These are phyloP conservation scores for Mareca strepera DNA, from an alignment of 2,797 vertebrate species.

Conservation along the genomic window DNA sequence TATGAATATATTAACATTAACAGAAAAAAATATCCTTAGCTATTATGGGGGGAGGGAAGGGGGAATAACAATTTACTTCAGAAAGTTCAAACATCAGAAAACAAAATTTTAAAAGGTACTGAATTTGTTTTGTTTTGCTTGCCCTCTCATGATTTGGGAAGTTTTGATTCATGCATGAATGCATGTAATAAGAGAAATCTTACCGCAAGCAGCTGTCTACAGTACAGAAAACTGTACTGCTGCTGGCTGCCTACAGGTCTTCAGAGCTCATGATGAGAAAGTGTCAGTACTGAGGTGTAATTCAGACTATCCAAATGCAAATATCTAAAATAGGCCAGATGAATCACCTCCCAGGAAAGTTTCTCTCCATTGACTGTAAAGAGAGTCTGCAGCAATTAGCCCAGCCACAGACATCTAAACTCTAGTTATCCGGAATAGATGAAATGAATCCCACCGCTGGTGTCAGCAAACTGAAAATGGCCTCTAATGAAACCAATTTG, in stretches of 20 bases:
- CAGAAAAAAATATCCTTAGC: neutral
- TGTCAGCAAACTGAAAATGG: constrained; percentile 21
- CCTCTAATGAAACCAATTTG: neutral
- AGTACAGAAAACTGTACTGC: neutral
- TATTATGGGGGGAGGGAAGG: neutral
- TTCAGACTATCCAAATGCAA: neutral
- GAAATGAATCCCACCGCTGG: neutral
- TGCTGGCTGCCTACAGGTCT: neutral
- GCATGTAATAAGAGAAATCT: neutral
- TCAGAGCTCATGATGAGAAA: neutral
- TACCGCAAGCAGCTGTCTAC: neutral
- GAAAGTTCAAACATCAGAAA: neutral
- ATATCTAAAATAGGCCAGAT: neutral
- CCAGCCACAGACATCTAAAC: neutral
- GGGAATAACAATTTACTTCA: neutral
- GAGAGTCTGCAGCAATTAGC: constrained; percentile 17
- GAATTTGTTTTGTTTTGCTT: neutral
- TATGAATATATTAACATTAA: neutral
- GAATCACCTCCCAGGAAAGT: neutral
- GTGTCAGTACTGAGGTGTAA: neutral
- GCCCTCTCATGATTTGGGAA: neutral
- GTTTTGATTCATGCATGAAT: neutral
- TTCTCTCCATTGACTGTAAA: neutral
- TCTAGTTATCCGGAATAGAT: neutral
- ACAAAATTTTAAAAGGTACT: neutral